These are phyloP conservation scores for Salminus brasiliensis DNA, from an alignment of 2,113 vertebrate species.

Conservation along the genomic window DNA sequence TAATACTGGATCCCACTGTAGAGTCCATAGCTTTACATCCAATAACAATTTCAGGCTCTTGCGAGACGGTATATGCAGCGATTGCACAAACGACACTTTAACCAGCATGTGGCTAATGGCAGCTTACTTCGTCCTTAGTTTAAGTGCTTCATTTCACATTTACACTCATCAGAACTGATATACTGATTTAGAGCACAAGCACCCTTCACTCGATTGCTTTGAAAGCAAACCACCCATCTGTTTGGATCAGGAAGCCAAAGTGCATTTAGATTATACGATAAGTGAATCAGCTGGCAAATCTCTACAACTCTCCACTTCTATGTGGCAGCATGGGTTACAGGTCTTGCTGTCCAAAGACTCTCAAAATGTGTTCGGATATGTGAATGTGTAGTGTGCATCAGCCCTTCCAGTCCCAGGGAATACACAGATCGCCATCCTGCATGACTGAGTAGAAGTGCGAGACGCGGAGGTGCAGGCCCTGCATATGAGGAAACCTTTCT, in stretches of 20 bases:
- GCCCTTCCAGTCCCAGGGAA: conserved; percentile 95
- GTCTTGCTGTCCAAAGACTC: not conserved
- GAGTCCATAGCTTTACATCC: not conserved
- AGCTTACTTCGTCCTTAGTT: not conserved
- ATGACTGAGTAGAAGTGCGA: conserved; percentile 94
- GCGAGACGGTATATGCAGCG: not conserved
- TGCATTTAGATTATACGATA: conserved; percentile 7
- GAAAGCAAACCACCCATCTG: not conserved
- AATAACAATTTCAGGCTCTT: not conserved
- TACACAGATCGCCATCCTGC: conserved; percentile 93
- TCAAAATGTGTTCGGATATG: not conserved
- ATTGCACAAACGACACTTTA: not conserved
- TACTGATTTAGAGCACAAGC: not conserved
- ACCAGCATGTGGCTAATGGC: not conserved
- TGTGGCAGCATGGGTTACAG: not conserved
- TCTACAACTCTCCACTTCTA: not conserved
- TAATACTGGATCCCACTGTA: not conserved
- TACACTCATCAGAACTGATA: not conserved
- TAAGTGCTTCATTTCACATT: not conserved
- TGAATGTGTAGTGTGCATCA: conserved; percentile 58
- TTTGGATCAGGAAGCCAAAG: conserved; percentile 11
- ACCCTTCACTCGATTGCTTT: not conserved
- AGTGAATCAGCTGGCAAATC: not conserved
- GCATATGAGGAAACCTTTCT: conserved; percentile 74
- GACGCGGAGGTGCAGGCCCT: conserved; percentile 85